A percentile compares a stretch with the other conserved stretches of the same genome.
These are phyloP conservation scores for Aphodius granarius DNA, from an alignment of 2,888 invertebrate genomes.

Conservation along the genomic window DNA sequence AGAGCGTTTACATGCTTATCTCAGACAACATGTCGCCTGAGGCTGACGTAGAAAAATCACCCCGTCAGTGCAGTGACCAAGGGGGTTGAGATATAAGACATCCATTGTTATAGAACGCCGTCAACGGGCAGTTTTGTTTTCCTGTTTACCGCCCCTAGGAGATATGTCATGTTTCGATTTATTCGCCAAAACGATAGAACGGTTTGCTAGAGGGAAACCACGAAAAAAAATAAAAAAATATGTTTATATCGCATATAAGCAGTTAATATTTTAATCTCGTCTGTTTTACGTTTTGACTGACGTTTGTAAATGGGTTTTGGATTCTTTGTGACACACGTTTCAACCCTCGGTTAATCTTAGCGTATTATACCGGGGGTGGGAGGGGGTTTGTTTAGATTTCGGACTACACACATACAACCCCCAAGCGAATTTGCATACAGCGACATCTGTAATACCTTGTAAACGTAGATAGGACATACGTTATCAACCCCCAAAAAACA, in stretches of 20 bases:
- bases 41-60: not conserved
- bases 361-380: not conserved
- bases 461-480: not conserved
- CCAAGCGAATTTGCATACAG: constrained; percentile 17
- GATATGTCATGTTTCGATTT: not conserved
- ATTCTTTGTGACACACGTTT: constrained; percentile 16
- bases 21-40: not conserved
- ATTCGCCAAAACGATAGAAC: not conserved
- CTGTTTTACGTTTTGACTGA: not conserved
- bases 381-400: not conserved
- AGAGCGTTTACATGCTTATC: not conserved
- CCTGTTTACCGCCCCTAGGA: not conserved
- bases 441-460: constrained; percentile 14
- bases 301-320: not conserved
- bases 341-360: constrained; percentile 13
- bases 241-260: no score
- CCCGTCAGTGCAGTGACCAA: not conserved
- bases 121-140: not conserved
- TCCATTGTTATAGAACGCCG: not conserved
- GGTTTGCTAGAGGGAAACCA: not conserved
- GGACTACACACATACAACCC: not conserved
- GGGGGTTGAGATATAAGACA: not conserved
- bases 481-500: not conserved
- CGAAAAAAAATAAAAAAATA: not conserved
- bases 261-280: not conserved